Evolutionary conservation across 1,140 invertebrate species (phyloP).

Genomic region (Heliconius nattereri): DNA sequence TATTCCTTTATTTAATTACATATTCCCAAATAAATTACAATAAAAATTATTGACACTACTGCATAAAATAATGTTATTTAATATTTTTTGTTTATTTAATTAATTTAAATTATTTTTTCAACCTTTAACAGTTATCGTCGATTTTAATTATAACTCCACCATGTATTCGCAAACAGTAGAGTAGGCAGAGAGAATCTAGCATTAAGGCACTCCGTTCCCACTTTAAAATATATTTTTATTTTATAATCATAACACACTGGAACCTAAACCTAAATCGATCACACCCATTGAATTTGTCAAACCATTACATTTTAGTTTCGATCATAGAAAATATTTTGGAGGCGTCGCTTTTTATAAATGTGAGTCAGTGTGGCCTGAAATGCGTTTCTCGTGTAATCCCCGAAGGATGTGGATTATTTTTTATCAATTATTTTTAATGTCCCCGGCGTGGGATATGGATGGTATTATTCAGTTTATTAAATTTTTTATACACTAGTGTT

Average conservation of each 20-base stretch:
- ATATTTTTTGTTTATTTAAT: too few relatives aligned
- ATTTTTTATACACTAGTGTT: slow-evolving; percentile 50
- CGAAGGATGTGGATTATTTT: slow-evolving; percentile 73
- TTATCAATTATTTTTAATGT: slow-evolving; percentile 70
- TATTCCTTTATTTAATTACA: too few relatives aligned
- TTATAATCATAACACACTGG: background rate
- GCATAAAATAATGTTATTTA: too few relatives aligned
- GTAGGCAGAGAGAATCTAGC: too few relatives aligned
- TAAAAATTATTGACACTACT: too few relatives aligned
- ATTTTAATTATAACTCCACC: too few relatives aligned
- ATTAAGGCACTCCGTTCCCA: too few relatives aligned
- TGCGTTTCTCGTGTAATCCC: slow-evolving; percentile 79
- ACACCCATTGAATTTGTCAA: slow-evolving; percentile 59
- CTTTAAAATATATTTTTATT: too few relatives aligned
- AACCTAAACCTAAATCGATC: slow-evolving; percentile 49
- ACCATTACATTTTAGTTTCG: slow-evolving; percentile 46
- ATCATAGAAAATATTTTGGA: slow-evolving; percentile 51
- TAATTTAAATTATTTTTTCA: too few relatives aligned
- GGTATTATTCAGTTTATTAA: slow-evolving; percentile 60
- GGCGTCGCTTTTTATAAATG: slow-evolving; percentile 59
- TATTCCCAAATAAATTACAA: too few relatives aligned
- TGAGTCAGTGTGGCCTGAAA: slow-evolving; percentile 73
- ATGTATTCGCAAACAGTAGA: too few relatives aligned
- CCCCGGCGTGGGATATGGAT: slow-evolving; percentile 69
- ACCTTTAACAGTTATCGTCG: too few relatives aligned